Conservation (phyloP, 53 echinoderm and acorn worm genomes). For the Echinometra lucunter region DNA sequence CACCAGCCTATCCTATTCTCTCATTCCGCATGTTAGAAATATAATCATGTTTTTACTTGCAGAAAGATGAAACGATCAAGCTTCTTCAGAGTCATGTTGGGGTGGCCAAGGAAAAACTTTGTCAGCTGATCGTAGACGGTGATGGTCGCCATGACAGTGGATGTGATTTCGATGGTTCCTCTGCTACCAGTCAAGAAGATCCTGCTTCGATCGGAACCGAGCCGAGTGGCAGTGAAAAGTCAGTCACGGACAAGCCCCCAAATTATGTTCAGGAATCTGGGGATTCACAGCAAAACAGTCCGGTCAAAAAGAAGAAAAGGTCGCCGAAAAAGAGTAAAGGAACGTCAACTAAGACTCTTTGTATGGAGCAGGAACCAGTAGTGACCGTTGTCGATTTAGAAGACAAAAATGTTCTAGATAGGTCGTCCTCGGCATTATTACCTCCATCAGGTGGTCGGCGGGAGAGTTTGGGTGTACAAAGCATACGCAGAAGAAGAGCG, state of each 20-base stretch:
- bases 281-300: conserved; percentile 10
- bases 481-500: conserved; percentile 73
- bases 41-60: background rate
- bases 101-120: conserved; percentile 89
- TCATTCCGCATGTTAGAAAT: background rate
- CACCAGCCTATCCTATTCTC: background rate
- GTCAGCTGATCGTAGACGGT: conserved; percentile 81
- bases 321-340: conserved; percentile 58
- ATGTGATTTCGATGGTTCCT: conserved; percentile 96
- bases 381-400: conserved; percentile 54
- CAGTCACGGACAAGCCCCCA: conserved; percentile 41
- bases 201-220: conserved; percentile 51
- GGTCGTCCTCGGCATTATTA: conserved; percentile 82
- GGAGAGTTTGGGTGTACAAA: conserved; percentile 77
- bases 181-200: conserved; percentile 84
- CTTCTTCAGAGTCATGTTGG: conserved; percentile 90
- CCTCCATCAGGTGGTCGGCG: conserved; percentile 73
- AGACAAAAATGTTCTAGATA: conserved; percentile 9
- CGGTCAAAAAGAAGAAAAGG: conserved; percentile 53
- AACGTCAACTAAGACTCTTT: conserved; percentile 19
- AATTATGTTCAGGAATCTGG: conserved; percentile 40
- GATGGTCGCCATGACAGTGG: conserved; percentile 92
- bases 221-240: conserved; percentile 46
- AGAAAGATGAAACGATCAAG: conserved; percentile 95
- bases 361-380: conserved; percentile 7